A percentile compares a stretch with the other conserved stretches of the same genome.
These are phyloP conservation scores for Teleopsis dalmanni DNA, from an alignment of 1,140 invertebrate species.

Conservation along the genomic window DNA sequence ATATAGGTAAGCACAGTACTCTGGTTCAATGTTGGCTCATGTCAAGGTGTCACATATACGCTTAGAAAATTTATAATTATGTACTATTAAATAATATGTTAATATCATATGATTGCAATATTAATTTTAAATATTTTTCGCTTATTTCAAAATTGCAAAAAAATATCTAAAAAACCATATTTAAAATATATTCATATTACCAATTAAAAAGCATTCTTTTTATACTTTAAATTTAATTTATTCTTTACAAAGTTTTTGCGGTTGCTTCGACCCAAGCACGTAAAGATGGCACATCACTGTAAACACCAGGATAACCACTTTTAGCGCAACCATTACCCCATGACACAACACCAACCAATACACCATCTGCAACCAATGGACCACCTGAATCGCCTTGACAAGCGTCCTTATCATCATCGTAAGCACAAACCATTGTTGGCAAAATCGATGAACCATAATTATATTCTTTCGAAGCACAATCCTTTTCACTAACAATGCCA, in stretches of 20 bases:
- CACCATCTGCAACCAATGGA: slow-evolving; percentile 36
- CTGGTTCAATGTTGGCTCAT: too few species aligned
- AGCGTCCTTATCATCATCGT: slow-evolving; percentile 26
- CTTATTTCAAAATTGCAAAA: too few species aligned
- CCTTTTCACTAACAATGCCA: slow-evolving; percentile 18
- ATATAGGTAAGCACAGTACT: too few species aligned
- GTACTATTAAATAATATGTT: too few species aligned
- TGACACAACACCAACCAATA: slow-evolving; percentile 51
- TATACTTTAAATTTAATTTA: too few species aligned
- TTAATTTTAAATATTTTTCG: too few species aligned
- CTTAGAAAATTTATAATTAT: too few species aligned
- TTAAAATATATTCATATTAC: too few species aligned
- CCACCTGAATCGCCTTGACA: slow-evolving; percentile 48
- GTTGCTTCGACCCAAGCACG: slow-evolving; percentile 7
- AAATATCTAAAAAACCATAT: too few species aligned
- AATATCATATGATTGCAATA: too few species aligned
- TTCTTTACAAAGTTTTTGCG: not conserved
- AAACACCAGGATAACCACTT: slow-evolving; percentile 50
- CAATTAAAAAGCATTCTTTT: too few species aligned
- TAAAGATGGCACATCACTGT: slow-evolving; percentile 45
- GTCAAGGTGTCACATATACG: too few species aligned
- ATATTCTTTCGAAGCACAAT: slow-evolving; percentile 20
- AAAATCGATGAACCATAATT: slow-evolving; percentile 22
- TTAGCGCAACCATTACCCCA: slow-evolving; percentile 54
- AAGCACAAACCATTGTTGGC: slow-evolving; percentile 46